Conservation (phyloP, 2,797 vertebrate genomes). For the Phoeniculus purpureus region DNA sequence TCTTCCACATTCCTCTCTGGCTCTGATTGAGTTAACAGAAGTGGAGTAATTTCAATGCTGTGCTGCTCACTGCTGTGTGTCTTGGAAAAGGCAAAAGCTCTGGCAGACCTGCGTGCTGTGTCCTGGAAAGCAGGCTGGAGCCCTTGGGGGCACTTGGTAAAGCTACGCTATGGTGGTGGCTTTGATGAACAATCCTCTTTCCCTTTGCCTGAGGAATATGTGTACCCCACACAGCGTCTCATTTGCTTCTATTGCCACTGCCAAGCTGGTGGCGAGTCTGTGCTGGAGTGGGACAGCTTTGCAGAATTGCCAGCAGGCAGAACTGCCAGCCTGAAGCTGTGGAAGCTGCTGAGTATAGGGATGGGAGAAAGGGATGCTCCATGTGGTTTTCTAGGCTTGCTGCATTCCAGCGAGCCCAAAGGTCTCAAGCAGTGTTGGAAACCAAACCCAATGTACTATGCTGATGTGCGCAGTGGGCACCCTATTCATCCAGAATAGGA, state of each 20-base stretch:
- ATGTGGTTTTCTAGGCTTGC: neutral
- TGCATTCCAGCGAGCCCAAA: slow-evolving; percentile 27
- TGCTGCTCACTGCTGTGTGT: neutral
- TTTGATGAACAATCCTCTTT: neutral
- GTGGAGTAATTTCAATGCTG: slow-evolving; percentile 14
- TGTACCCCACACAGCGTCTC: neutral
- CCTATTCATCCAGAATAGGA: slow-evolving; percentile 25
- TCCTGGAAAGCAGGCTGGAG: slow-evolving; percentile 41
- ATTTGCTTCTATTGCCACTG: neutral
- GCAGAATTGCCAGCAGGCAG: neutral
- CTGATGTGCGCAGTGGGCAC: slow-evolving; percentile 20
- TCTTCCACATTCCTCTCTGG: neutral
- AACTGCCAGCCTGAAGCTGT: neutral
- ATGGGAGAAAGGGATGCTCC: neutral
- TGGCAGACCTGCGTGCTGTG: neutral
- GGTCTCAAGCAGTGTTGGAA: neutral
- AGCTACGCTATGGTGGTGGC: neutral
- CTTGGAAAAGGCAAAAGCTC: slow-evolving; percentile 18
- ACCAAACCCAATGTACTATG: neutral
- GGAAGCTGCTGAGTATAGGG: neutral
- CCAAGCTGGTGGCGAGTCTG: neutral
- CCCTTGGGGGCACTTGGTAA: neutral
- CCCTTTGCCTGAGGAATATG: neutral
- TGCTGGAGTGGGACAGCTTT: neutral
- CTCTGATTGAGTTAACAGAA: slow-evolving; percentile 25